These are phyloP conservation scores for Orientallactaga sibirica DNA, from an alignment of 2,797 vertebrate genomes.

Conservation along the genomic window DNA sequence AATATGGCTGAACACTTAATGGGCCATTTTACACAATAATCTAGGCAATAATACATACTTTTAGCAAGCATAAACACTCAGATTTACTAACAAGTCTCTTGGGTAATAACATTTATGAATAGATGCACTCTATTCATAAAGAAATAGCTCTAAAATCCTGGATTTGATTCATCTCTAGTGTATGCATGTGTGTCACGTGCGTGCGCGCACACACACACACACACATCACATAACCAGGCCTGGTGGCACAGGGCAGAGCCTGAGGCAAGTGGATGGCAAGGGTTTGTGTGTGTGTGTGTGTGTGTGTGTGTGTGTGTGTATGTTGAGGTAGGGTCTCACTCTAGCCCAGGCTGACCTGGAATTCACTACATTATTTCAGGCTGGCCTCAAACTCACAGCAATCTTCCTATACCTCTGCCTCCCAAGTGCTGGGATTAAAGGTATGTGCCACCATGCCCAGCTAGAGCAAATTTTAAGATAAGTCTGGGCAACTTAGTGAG, in stretches of 20 bases:
- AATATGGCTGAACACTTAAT: not conserved
- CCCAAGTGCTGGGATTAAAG: no score
- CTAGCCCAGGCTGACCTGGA: no score
- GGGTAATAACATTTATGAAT: not conserved
- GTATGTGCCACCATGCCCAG: no score
- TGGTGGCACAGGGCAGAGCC: not conserved
- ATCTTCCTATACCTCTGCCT: no score
- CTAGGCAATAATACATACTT: not conserved
- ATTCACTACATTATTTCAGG: no score
- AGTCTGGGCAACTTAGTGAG: not conserved
- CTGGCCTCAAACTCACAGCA: no score
- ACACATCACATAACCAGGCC: not conserved
- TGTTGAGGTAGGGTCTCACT: no score
- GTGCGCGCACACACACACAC: not conserved
- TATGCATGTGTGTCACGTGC: no score
- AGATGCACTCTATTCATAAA: not conserved
- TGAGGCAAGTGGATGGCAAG: not conserved
- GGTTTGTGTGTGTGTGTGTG: no score
- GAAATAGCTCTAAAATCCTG: not conserved
- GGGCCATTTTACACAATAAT: not conserved
- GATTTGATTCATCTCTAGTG: not conserved
- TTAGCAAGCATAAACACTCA: not conserved
- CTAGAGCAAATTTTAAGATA: no score
- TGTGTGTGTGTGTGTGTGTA: no score
- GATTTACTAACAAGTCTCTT: not conserved